Conservation (phyloP, 1,140 invertebrate genomes). For the Cydia pomonella region DNA sequence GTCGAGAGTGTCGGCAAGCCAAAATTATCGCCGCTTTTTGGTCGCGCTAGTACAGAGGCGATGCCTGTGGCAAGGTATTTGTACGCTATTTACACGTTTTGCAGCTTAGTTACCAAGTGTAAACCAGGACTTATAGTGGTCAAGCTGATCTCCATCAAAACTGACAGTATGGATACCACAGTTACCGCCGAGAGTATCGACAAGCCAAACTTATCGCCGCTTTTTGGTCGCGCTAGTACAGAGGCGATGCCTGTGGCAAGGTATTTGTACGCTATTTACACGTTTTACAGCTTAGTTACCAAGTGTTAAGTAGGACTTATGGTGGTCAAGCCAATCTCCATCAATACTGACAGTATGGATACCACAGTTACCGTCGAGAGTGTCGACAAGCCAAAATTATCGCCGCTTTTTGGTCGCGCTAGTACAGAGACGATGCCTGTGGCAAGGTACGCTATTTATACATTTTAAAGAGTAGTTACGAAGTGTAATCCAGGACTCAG, state of each 20-base stretch:
- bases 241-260: slow-evolving; percentile 46
- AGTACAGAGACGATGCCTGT: slow-evolving; percentile 52
- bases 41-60: slow-evolving; percentile 51
- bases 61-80: slow-evolving; percentile 42
- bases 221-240: no score
- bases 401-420: slow-evolving; percentile 60
- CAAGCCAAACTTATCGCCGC: no score
- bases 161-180: slow-evolving; percentile 61
- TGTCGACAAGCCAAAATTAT: slow-evolving; percentile 61
- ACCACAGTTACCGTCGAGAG: slow-evolving; percentile 71
- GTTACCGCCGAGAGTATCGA: slow-evolving; percentile 69
- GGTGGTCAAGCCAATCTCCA: slow-evolving; percentile 58
- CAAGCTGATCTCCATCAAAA: slow-evolving; percentile 53
- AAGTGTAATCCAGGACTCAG: slow-evolving; percentile 49
- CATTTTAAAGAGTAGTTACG: background rate
- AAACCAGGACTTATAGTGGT: slow-evolving; percentile 59
- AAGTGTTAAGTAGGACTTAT: slow-evolving; percentile 50
- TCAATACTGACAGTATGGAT: slow-evolving; percentile 57
- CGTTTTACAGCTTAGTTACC: no score
- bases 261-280: background rate
- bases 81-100: background rate
- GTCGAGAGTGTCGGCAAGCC: slow-evolving; percentile 67
- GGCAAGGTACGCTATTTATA: slow-evolving; percentile 24
- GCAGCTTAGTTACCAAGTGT: background rate
- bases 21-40: slow-evolving; percentile 68